Conservation (phyloP, 2,888 invertebrate species). For the Apeira syringaria region DNA sequence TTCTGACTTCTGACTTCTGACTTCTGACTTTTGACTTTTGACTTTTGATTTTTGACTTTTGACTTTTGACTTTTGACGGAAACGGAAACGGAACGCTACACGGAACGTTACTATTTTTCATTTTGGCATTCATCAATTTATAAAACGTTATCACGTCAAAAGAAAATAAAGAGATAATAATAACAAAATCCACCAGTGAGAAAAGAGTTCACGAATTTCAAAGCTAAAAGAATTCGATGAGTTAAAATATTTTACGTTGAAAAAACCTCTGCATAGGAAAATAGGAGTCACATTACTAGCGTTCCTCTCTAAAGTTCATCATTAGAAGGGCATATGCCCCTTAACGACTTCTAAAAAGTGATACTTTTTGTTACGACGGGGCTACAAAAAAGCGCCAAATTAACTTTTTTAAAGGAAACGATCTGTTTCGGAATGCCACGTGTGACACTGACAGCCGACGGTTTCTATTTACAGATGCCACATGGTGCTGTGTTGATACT, state of each 20-base stretch:
- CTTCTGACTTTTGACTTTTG: too few relatives aligned
- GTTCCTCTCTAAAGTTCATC: constrained; percentile 66
- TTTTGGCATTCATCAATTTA: too few relatives aligned
- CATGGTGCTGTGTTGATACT: constrained; percentile 72
- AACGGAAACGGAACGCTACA: too few relatives aligned
- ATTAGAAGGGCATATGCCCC: constrained; percentile 70
- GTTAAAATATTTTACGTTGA: constrained; percentile 21
- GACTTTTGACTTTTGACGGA: too few relatives aligned
- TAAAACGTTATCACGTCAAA: too few relatives aligned
- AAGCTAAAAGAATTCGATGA: too few relatives aligned
- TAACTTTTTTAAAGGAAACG: constrained; percentile 83
- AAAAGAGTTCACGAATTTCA: too few relatives aligned
- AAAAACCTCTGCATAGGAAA: constrained; percentile 58
- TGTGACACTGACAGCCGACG: constrained; percentile 67
- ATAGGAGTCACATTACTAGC: constrained; percentile 72
- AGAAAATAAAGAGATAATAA: too few relatives aligned
- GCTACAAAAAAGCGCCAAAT: constrained; percentile 75
- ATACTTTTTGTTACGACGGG: constrained; percentile 62
- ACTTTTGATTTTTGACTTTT: too few relatives aligned
- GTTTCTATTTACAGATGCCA: constrained; percentile 71
- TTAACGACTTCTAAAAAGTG: constrained; percentile 71
- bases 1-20: too few relatives aligned
- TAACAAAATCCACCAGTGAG: too few relatives aligned
- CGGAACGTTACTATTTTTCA: too few relatives aligned
- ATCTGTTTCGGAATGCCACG: constrained; percentile 79